Conservation (phyloP, 2,888 invertebrate species). For the Orthosia cruda region DNA sequence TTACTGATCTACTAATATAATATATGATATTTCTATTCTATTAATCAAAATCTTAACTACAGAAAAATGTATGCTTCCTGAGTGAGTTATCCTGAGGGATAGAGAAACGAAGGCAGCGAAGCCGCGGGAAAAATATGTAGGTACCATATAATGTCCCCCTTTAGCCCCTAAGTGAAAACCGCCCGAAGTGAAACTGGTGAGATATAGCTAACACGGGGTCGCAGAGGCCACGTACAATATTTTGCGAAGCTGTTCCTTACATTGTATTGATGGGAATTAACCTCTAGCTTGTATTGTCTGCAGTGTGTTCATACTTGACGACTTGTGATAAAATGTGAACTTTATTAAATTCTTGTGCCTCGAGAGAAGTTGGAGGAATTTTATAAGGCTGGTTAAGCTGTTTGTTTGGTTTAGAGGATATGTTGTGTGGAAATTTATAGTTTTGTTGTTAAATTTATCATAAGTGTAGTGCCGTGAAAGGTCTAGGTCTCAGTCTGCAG, state of each 20-base stretch:
- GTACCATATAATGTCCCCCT: neutral
- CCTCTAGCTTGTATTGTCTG: slow-evolving; percentile 67
- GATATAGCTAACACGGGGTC: slow-evolving; percentile 31
- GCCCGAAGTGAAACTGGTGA: slow-evolving; percentile 34
- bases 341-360: slow-evolving; percentile 55
- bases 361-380: slow-evolving; percentile 33
- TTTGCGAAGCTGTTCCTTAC: slow-evolving; percentile 46
- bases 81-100: neutral
- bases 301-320: slow-evolving; percentile 60
- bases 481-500: neutral
- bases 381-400: slow-evolving; percentile 3
- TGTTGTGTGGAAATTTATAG: neutral
- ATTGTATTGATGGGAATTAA: slow-evolving; percentile 65
- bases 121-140: neutral
- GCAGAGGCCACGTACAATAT: slow-evolving; percentile 52
- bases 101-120: neutral
- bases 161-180: slow-evolving; percentile 30
- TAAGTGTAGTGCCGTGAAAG: neutral
- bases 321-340: slow-evolving; percentile 59
- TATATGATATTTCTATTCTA: too few relatives aligned
- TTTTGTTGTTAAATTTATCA: neutral
- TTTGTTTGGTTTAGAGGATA: slow-evolving; percentile 21
- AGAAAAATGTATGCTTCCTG: too few relatives aligned
- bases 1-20: too few relatives aligned
- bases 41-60: too few relatives aligned